Evolutionary conservation across 2,113 vertebrate genomes (phyloP), one percentile per base, ranked within the genome.

Genomic region (Calonectris borealis): DNA sequence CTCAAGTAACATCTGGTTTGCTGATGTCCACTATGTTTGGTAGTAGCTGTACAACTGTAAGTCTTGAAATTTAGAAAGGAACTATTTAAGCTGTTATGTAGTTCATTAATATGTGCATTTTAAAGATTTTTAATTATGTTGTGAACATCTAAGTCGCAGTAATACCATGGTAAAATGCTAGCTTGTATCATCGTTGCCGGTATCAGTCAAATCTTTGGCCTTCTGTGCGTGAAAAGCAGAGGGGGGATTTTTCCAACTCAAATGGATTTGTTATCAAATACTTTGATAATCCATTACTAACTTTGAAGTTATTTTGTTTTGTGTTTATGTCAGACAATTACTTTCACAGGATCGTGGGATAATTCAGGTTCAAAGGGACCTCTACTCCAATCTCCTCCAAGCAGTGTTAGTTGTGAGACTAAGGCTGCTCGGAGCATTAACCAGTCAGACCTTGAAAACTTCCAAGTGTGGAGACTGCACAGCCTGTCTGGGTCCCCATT

Each of bases 301-400:
- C 86, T 94, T 88, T 94, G 88, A 97, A 88, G 94, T 84, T 90
- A 14, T 54, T 91, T 86, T 73, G 68, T 73, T 46, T 78, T 51
- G 29, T 70, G 54, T 77, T 83, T 86, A 34, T 46, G 71, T 86
- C 51, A 95, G 94, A 42, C 86, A 75, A 57, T 83, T 83, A 29
- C 83, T 88, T 95, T 61, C 83, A 73, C 25, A n/a, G 64, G 76
- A 77, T 77, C 27, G 5, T 94, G 92, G 82, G 88, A 90, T 94
- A 88, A 92, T 58, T 83, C 72, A 21, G 42, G 76, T 92, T 96
- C 86, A 90, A 94, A 95, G 88, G n/a, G 75, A 90, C 68, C 64
- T 66, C 44, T 79, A 38, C 19, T 64, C 85, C 61, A 89, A 6
- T 51, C 42, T 95, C 21, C 20, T 57, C 9, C 54, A 72, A 86